A percentile compares a stretch with the other conserved stretches of the same genome.
Conservation (phyloP, 2,113 vertebrate genomes). For the Trochalopteron elliotii region DNA sequence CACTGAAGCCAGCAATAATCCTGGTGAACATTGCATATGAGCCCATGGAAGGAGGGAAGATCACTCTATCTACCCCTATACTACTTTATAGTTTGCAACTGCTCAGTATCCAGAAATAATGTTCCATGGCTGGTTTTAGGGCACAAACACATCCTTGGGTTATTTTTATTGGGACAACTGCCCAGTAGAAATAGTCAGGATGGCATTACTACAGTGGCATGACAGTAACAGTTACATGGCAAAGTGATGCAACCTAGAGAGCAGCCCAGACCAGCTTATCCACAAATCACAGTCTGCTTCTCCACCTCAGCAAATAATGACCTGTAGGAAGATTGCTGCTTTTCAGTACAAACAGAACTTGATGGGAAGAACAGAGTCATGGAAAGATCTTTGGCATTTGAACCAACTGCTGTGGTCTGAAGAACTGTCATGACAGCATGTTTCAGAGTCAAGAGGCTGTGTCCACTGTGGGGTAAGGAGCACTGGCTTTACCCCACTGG, state of each 20-base stretch:
- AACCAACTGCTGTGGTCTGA: neutral
- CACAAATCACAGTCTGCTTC: neutral
- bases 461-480: neutral
- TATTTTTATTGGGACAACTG: neutral
- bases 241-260: neutral
- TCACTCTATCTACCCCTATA: neutral
- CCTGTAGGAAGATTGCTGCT: neutral
- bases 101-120: neutral
- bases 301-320: neutral
- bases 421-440: rapidly evolving
- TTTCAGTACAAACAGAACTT: neutral
- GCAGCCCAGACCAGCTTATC: neutral
- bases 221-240: neutral
- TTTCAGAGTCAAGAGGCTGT: neutral
- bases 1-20: neutral
- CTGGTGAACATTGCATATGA: neutral
- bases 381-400: neutral
- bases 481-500: neutral
- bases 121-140: neutral
- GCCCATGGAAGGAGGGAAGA: neutral
- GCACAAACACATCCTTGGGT: neutral
- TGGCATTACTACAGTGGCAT: neutral
- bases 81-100: neutral
- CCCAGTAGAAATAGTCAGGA: neutral
- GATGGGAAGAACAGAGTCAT: neutral